A percentile compares a stretch with the other conserved stretches of the same genome.
These are phyloP conservation scores for Potamarius usumacintae DNA, from an alignment of 2,113 vertebrate genomes.

Conservation along the genomic window DNA sequence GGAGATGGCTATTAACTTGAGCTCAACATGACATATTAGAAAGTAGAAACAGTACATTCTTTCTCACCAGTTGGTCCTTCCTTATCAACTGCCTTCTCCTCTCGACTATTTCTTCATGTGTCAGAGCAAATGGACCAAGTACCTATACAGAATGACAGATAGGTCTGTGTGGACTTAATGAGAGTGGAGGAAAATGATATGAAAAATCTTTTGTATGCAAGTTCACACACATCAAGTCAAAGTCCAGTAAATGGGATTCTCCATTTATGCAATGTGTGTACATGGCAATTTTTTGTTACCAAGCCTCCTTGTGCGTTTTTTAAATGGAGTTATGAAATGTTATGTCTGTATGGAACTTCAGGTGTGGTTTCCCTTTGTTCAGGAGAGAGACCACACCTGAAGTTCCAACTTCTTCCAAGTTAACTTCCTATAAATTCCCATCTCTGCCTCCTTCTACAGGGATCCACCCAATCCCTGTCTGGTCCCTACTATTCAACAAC, in stretches of 20 bases:
- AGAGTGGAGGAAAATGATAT: background rate
- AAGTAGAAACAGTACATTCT: no score
- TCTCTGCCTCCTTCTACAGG: background rate
- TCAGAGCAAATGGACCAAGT: conserved; percentile 76
- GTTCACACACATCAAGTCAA: background rate
- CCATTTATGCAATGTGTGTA: background rate
- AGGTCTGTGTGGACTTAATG: background rate
- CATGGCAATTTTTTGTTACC: background rate
- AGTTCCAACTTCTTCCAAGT: background rate
- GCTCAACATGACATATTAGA: background rate
- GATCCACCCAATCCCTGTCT: background rate
- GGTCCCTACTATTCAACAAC: background rate
- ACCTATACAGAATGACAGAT: conserved; percentile 65
- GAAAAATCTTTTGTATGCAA: background rate
- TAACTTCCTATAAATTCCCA: background rate
- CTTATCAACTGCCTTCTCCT: conserved; percentile 74
- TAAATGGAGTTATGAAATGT: background rate
- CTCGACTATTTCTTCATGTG: conserved; percentile 79
- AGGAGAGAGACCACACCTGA: background rate
- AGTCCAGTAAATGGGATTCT: background rate
- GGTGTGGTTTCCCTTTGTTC: background rate
- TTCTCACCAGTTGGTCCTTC: conserved; percentile 56
- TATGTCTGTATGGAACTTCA: no score
- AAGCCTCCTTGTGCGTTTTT: background rate
- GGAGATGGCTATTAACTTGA: background rate